Conservation (phyloP, 2,888 invertebrate species). For the Cecidostiba fungosa region DNA sequence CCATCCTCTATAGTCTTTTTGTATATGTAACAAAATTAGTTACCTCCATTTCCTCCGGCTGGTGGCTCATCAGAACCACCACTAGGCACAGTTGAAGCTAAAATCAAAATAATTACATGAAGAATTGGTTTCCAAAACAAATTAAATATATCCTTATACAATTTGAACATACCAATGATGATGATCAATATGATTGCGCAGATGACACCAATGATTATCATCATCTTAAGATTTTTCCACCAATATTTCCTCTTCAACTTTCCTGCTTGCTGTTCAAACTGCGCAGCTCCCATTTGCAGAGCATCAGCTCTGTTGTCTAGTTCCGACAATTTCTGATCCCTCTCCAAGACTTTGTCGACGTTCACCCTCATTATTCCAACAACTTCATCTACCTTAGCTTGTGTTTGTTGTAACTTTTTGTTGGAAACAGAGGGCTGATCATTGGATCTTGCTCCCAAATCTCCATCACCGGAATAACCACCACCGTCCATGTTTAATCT, state of each 20-base stretch:
- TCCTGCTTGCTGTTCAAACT: slow-evolving; percentile 98
- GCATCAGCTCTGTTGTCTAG: slow-evolving; percentile 98
- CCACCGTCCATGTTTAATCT: slow-evolving; percentile 78
- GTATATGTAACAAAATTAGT: slow-evolving; percentile 30
- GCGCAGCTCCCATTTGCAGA: slow-evolving; percentile 95
- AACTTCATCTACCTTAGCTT: slow-evolving; percentile 93
- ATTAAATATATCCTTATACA: neutral
- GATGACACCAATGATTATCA: slow-evolving; percentile 94
- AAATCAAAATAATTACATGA: slow-evolving; percentile 53
- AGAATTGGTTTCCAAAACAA: neutral
- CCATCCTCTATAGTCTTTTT: slow-evolving; percentile 52
- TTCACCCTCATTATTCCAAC: slow-evolving; percentile 97
- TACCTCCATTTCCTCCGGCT: slow-evolving; percentile 12
- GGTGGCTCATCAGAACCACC: slow-evolving; percentile 59
- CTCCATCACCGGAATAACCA: slow-evolving; percentile 84
- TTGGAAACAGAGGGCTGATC: slow-evolving; percentile 90
- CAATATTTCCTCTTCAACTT: slow-evolving; percentile 98
- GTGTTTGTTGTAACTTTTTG: slow-evolving; percentile 90
- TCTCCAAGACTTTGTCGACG: slow-evolving; percentile 97
- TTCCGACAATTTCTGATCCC: slow-evolving; percentile 97
- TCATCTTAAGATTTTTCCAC: slow-evolving; percentile 99
- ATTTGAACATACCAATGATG: slow-evolving; percentile 89
- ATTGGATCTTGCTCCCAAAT: slow-evolving; percentile 90
- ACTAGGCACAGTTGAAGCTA: slow-evolving; percentile 70
- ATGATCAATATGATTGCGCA: slow-evolving; percentile 91